phyloP scores from a whole-genome alignment of 2,113 vertebrate genomes.

The Stigmatopora argus region DNA sequence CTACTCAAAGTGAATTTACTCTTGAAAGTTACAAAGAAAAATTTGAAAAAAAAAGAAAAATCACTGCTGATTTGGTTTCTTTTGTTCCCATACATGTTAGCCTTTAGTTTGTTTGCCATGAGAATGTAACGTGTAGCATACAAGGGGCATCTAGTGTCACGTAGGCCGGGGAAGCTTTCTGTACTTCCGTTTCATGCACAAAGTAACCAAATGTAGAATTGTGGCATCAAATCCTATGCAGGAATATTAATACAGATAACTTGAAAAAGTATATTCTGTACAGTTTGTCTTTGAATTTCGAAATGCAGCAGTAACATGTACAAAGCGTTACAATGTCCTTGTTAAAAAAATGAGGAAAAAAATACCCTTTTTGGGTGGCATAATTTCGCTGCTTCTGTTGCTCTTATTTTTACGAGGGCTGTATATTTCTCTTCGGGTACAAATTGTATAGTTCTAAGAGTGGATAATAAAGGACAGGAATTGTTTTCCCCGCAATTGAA shows the following conservation, averaged over 20 bases:
- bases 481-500: conserved; percentile 25
- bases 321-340: conserved; percentile 79
- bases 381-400: conserved; percentile 88
- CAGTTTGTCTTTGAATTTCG: conserved; percentile 84
- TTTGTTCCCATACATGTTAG: conserved; percentile 59
- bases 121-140: conserved; percentile 71
- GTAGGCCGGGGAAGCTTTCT: conserved; percentile 72
- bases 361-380: conserved; percentile 80
- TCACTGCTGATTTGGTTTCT: conserved; percentile 50
- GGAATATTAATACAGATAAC: conserved; percentile 83
- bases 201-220: conserved; percentile 91
- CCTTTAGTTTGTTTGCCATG: conserved; percentile 65
- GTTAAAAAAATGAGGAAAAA: conserved; percentile 59
- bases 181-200: conserved; percentile 76
- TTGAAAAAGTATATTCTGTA: conserved; percentile 93
- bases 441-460: conserved; percentile 80
- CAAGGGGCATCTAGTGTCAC: conserved; percentile 63
- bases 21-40: conserved; percentile 40
- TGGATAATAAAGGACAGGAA: conserved; percentile 70
- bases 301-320: conserved; percentile 89
- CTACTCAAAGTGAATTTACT: conserved; percentile 65
- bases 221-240: conserved; percentile 86
- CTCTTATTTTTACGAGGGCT: conserved; percentile 84
- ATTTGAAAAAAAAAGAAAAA: conserved; percentile 41
- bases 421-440: conserved; percentile 84